Percentiles rank a stretch among this genome's conserved stretches.
phyloP scores from a whole-genome alignment of 2,888 invertebrate genomes.

The Boloria euphrosyne region DNA sequence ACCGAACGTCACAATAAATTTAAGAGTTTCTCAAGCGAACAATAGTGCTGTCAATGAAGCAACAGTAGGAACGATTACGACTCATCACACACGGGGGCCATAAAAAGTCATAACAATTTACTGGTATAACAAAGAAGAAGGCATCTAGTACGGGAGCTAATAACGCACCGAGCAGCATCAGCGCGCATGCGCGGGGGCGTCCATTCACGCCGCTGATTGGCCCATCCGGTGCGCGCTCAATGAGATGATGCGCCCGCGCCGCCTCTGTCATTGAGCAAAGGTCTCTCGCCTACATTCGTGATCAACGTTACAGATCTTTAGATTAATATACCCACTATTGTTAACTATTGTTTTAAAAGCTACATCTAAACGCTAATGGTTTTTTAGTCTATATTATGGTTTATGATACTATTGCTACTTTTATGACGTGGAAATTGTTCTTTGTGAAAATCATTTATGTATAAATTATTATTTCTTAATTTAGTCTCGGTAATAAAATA shows the following conservation, averaged over 20 bases:
- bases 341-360: constrained; percentile 32
- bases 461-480: too few relatives aligned
- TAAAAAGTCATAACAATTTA: constrained; percentile 77
- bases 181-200: constrained; percentile 74
- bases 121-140: constrained; percentile 76
- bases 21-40: constrained; percentile 45
- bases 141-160: constrained; percentile 74
- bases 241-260: constrained; percentile 79
- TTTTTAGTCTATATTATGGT: constrained; percentile 1
- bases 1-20: constrained; percentile 19
- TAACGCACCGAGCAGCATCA: constrained; percentile 61
- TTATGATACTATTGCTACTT: neutral
- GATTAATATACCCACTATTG: constrained; percentile 39
- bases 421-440: neutral
- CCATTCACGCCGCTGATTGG: constrained; percentile 82
- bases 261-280: constrained; percentile 79
- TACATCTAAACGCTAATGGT: constrained; percentile 23
- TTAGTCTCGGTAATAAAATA: too few relatives aligned
- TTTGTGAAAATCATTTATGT: too few relatives aligned
- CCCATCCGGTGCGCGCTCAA: constrained; percentile 81
- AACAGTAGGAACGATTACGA: constrained; percentile 60
- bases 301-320: constrained; percentile 53
- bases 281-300: constrained; percentile 78
- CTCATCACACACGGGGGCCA: constrained; percentile 63
- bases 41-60: constrained; percentile 65